Base-by-base conservation (phyloP, 2,888 invertebrate genomes). In the Andrena dorsata region DNA sequence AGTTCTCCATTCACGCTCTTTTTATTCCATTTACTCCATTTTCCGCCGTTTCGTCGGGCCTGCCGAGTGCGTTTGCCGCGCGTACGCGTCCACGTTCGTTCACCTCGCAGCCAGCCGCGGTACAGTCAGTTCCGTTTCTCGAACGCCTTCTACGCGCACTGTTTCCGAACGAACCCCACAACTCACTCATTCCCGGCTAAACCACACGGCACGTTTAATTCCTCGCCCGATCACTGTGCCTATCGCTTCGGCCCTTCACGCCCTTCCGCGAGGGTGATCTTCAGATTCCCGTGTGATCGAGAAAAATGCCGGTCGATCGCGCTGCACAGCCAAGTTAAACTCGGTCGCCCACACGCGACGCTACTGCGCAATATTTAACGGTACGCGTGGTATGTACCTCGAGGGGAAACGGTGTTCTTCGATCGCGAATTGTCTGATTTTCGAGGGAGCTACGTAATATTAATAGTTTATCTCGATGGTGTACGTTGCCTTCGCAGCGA, bases 1-100 rank as follows among this genome's bases (percentile, higher is more conserved):
- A 93, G 93, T 92, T 89, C 87, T 84, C 74, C 71, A 66, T 78
- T 68, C 83, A 81, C 51, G 65, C 80, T 87, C 85, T 82, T 41
- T 41, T 41, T 41, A 41, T 5, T 41, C 4, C 41, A 41, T 41
- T 65, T 71, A 64, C 68, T 56, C n/a, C 23, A 23, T 71, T 82
- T 58, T 26, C 32, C 35, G 10, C 26, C 28, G 26, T 60, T 35
- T 3, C 28, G 6, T 51, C 5, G 64, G n/a, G 1, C 10, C 23
- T 20, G n/a, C 65, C 16, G 23, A 53, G 6, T 32, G 4, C 16
- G 28, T 26, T 73, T 2, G 20, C 7, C 32, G n/a, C 49, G 5
- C 10, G 35, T 8, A 16, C 28, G 26, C 28, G 23, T 7, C 28
- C 2, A 35, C 35, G 53, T 56, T 61, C 28, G 16, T 70, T 56